A percentile compares a stretch with the other conserved stretches of the same genome.
These are phyloP conservation scores for Cotesia vestalis DNA, from an alignment of 1,140 invertebrate genomes.

Conservation along the genomic window DNA sequence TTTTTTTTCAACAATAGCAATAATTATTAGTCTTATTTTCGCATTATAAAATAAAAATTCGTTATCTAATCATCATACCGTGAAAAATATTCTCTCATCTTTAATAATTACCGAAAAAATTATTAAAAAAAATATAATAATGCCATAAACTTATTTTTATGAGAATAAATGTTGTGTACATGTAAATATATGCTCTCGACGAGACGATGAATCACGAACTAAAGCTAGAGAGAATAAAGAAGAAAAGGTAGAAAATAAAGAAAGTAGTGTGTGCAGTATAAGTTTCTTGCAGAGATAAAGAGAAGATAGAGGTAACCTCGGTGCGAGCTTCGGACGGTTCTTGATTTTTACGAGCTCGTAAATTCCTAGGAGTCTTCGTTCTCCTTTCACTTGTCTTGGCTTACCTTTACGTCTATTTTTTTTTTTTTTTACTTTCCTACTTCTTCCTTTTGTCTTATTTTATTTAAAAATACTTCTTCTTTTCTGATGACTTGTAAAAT, in stretches of 20 bases:
- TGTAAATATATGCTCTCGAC: not conserved
- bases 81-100: too few relatives aligned
- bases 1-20: too few relatives aligned
- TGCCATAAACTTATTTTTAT: too few relatives aligned
- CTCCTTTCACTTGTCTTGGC: slow-evolving; percentile 34
- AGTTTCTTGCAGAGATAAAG: slow-evolving; percentile 38
- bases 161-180: not conserved
- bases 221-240: slow-evolving; percentile 2
- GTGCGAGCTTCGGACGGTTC: slow-evolving; percentile 60
- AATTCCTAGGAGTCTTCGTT: slow-evolving; percentile 52
- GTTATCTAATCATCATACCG: too few relatives aligned
- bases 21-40: too few relatives aligned
- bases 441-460: slow-evolving; percentile 29
- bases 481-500: not conserved
- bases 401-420: slow-evolving; percentile 1
- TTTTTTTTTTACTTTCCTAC: not conserved
- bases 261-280: slow-evolving; percentile 10
- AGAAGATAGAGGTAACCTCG: slow-evolving; percentile 57
- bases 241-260: not conserved
- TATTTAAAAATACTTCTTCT: slow-evolving; percentile 32
- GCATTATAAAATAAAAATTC: too few relatives aligned
- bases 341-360: slow-evolving; percentile 67
- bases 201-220: slow-evolving; percentile 6
- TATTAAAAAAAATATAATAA: not conserved
- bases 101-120: not conserved